Percentiles rank a stretch among this genome's conserved stretches.
phyloP scores from a whole-genome alignment of 2,888 invertebrate genomes.

The Ecdyonurus torrentis region DNA sequence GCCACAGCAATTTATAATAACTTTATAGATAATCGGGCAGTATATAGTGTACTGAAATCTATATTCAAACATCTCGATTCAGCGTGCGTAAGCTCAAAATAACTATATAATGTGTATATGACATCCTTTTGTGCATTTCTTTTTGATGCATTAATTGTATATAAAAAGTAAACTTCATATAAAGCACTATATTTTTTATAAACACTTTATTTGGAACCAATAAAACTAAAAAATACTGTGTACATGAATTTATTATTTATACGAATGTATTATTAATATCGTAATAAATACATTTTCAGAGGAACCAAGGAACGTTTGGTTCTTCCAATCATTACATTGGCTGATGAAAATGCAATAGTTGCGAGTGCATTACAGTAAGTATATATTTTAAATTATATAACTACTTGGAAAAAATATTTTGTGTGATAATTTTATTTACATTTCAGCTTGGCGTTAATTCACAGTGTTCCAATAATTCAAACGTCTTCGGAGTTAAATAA shows the following conservation, averaged over 20 bases:
- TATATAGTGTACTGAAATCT: too few species aligned
- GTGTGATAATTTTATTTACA: not conserved
- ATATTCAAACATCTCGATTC: too few species aligned
- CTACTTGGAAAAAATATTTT: not conserved
- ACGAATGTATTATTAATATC: not conserved
- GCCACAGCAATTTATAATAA: too few species aligned
- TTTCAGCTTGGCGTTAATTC: not conserved
- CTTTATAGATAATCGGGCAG: too few species aligned
- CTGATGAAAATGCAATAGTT: not conserved
- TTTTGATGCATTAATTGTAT: too few species aligned
- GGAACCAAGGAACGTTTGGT: not conserved
- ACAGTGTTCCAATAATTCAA: conserved; percentile 1
- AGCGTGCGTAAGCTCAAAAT: too few species aligned
- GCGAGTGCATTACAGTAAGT: conserved; percentile 1
- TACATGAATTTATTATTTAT: not conserved
- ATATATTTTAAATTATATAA: too few species aligned
- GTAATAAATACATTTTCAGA: not conserved
- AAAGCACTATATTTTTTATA: too few species aligned
- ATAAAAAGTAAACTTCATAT: too few species aligned
- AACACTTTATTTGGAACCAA: too few species aligned
- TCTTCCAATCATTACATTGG: not conserved
- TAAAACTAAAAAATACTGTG: not conserved
- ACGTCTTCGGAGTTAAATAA: not conserved
- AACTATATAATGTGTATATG: not conserved
- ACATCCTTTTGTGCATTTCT: not conserved